Evolutionary conservation across 2,113 vertebrate species (phyloP), one percentile per base, ranked within the genome.

Genomic region (Oceanites oceanicus): DNA sequence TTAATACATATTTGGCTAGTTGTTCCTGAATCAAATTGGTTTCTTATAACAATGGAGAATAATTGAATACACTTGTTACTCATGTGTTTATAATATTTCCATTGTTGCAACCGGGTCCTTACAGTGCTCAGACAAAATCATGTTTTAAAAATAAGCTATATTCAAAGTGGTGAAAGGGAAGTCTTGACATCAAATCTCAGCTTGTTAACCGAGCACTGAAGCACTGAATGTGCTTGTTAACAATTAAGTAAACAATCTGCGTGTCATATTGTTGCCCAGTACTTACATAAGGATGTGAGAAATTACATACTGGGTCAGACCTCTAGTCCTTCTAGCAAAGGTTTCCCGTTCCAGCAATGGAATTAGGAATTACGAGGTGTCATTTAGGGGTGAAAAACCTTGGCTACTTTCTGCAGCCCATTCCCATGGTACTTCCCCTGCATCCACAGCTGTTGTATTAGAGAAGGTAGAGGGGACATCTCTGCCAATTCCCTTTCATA

Each of bases 21-120:
- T 59, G n/a, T 34, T 92, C 55, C 76, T 55, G 47, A 47, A 49
- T 91, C n/a, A 58, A 93, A 76, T 25, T 75, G 16, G 2, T 30
- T 73, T 40, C 67, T 77, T 32, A 59, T 23, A 53, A 77, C 47
- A 75, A 23, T 5, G 7, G 61, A 89, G 65, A 96, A 91, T 67
- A 95, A 84, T 52, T 89, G 65, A 91, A 75, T 36, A 13, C 11
- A 40, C n/a, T 67, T 32, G 61, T 72, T 87, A 67, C 44, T 95
- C 32, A 30, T n/a, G 42, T 55, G 32, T 67, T 96, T 84, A 42
- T 85, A 76, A 36, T 22, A 52, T 52, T 94, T 67, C 47, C 68
- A 44, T 87, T 92, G 72, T 68, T 81, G 44, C 42, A 96, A 89
- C 1, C 67, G n/a, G 86, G 68, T 89, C 76, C 67, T 47, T 56